Evolutionary conservation across 2,797 vertebrate genomes (phyloP).

Genomic region (Eupleurogrammus muticus): DNA sequence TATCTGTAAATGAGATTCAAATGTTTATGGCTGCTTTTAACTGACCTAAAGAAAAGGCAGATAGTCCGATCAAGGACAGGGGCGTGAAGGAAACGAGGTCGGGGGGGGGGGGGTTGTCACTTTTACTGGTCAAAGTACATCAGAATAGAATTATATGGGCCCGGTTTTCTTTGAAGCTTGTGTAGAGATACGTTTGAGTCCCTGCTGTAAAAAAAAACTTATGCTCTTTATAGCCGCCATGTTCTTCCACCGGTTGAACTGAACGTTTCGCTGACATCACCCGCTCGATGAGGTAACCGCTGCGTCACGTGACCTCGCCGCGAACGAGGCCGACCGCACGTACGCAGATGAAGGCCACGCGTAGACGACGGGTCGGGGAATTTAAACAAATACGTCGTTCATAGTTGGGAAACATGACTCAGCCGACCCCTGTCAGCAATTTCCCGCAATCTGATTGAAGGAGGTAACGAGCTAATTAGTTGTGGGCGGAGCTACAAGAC

Average conservation of each 20-base stretch:
- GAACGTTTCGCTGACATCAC: conserved; percentile 84
- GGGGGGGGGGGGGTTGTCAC: conserved; percentile 58
- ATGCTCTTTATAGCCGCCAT: conserved; percentile 79
- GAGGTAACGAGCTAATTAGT: neutral
- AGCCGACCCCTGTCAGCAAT: neutral
- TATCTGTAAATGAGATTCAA: conserved; percentile 83
- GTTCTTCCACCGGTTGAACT: conserved; percentile 82
- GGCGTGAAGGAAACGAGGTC: conserved; percentile 62
- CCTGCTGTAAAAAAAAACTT: conserved; percentile 76
- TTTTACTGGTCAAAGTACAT: conserved; percentile 75
- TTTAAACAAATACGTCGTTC: too few relatives aligned
- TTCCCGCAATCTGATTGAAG: neutral
- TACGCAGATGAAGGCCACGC: conserved; percentile 50
- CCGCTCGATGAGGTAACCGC: too few relatives aligned
- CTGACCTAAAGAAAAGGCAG: conserved; percentile 76
- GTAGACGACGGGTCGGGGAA: too few relatives aligned
- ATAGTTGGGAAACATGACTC: neutral
- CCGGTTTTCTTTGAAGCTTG: conserved; percentile 68
- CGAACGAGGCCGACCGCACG: conserved; percentile 57
- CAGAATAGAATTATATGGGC: conserved; percentile 50
- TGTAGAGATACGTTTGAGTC: conserved; percentile 61
- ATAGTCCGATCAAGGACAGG: conserved; percentile 73
- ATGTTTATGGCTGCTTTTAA: conserved; percentile 82
- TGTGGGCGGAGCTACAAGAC: too few relatives aligned
- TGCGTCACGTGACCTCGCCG: too few relatives aligned